Conservation (phyloP, 2,888 invertebrate species). For the Coronaproctus castanopsis region DNA sequence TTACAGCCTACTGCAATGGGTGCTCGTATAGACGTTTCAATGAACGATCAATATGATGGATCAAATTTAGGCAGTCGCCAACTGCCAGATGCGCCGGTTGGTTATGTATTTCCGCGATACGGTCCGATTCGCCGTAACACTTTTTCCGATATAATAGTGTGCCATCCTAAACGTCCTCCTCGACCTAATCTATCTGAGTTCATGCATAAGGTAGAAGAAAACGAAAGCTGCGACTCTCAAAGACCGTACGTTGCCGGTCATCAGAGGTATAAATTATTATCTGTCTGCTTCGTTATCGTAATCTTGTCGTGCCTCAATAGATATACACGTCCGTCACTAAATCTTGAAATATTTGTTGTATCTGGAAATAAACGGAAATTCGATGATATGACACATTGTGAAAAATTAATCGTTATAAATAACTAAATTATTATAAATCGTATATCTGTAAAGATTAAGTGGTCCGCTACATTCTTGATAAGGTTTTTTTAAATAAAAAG, state of each 20-base stretch:
- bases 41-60: constrained; percentile 87
- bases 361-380: no score
- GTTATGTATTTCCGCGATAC: constrained; percentile 3
- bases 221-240: constrained; percentile 57
- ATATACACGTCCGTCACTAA: no score
- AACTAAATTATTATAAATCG: no score
- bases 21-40: constrained; percentile 80
- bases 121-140: constrained; percentile 52
- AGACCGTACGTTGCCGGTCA: constrained; percentile 77
- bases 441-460: no score
- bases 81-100: constrained; percentile 40
- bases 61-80: constrained; percentile 82
- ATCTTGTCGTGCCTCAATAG: no score
- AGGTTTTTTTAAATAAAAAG: no score
- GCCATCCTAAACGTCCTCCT: constrained; percentile 42
- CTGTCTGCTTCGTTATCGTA: no score
- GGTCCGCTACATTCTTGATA: no score
- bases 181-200: constrained; percentile 65
- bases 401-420: no score
- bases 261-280: constrained; percentile 58
- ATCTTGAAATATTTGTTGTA: no score
- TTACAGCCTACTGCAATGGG: constrained; percentile 48
- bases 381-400: no score
- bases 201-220: constrained; percentile 57
- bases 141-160: constrained; percentile 58